A percentile compares a stretch with the other conserved stretches of the same genome.
These are phyloP conservation scores for Jordanella pulchra DNA, from an alignment of 2,797 vertebrate species.

Conservation along the genomic window DNA sequence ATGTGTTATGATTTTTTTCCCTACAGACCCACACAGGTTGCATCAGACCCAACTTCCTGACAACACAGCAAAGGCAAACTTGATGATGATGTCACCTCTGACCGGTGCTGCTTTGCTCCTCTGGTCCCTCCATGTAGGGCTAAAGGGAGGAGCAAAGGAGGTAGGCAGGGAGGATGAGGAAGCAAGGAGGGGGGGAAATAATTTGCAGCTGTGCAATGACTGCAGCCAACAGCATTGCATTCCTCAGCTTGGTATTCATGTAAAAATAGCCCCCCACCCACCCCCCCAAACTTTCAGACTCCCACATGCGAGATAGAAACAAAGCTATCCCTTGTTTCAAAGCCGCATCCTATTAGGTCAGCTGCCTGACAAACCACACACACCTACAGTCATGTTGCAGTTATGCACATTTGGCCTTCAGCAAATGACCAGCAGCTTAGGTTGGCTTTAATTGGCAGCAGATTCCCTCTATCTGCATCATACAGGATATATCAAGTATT, in stretches of 20 bases:
- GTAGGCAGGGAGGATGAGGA: background rate
- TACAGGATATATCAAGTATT: background rate
- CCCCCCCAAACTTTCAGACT: constrained; percentile 28
- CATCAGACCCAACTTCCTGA: constrained; percentile 81
- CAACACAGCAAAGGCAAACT: constrained; percentile 58
- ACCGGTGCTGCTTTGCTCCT: constrained; percentile 56
- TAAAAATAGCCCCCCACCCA: constrained; percentile 70
- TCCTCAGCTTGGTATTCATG: constrained; percentile 67
- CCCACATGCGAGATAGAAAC: constrained; percentile 54
- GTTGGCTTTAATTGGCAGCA: constrained; percentile 35
- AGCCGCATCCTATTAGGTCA: constrained; percentile 70
- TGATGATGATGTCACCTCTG: constrained; percentile 74
- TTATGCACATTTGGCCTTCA: constrained; percentile 47
- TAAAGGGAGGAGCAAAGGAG: constrained; percentile 3
- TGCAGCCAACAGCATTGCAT: constrained; percentile 54
- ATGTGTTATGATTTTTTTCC: background rate
- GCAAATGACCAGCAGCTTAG: constrained; percentile 24
- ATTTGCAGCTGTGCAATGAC: constrained; percentile 68
- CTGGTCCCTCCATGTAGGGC: constrained; percentile 18
- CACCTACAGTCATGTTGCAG: constrained; percentile 56
- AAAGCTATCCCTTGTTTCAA: constrained; percentile 70
- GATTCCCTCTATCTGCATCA: background rate
- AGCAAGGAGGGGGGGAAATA: constrained; percentile 8
- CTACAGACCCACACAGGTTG: constrained; percentile 59
- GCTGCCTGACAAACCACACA: constrained; percentile 65